phyloP scores from a whole-genome alignment of 2,888 invertebrate genomes.

The Ceriagrion tenellum region DNA sequence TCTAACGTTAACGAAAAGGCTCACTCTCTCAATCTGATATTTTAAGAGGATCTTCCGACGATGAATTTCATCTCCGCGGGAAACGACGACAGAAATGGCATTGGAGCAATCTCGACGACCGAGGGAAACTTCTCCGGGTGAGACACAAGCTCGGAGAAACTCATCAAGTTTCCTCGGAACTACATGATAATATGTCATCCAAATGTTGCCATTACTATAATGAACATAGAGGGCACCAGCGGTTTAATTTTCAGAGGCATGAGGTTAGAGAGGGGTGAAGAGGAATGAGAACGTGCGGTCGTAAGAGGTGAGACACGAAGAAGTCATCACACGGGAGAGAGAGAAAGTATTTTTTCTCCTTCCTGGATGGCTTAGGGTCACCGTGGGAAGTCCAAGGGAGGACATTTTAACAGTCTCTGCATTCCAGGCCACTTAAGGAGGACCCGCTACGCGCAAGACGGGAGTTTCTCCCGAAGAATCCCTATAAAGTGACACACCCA shows the following conservation, averaged over 20 bases:
- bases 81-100: conserved; percentile 5
- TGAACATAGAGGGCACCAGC: background rate
- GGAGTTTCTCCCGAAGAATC: background rate
- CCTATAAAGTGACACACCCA: background rate
- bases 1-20: background rate
- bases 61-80: background rate
- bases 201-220: background rate
- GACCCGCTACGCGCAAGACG: background rate
- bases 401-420: background rate
- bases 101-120: background rate
- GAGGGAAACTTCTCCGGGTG: background rate
- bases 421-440: conserved; percentile 20
- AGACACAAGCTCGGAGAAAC: background rate
- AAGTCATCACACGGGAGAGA: background rate
- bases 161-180: background rate
- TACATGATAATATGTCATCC: background rate
- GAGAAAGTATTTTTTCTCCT: background rate
- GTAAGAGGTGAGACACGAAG: background rate
- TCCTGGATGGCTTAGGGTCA: background rate
- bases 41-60: background rate
- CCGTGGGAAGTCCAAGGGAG: conserved; percentile 1
- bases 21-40: background rate
- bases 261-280: background rate
- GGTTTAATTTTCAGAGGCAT: background rate
- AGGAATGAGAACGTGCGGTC: background rate